Conservation (phyloP, 2,113 vertebrate species). For the Malurus alboscapulatus region DNA sequence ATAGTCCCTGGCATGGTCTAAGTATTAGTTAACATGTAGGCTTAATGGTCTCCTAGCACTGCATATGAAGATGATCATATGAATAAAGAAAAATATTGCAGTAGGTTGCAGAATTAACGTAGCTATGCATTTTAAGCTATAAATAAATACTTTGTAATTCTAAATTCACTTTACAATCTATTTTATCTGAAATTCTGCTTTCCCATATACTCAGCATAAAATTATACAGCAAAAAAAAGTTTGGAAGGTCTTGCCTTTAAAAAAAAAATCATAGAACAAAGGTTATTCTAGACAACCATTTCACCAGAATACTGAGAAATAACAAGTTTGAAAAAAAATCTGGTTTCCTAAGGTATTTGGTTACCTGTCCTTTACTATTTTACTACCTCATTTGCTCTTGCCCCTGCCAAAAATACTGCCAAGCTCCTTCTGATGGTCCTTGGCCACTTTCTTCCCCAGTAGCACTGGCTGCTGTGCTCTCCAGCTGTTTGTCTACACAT, state of each 20-base stretch:
- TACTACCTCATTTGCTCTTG: background rate
- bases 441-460: background rate
- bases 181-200: background rate
- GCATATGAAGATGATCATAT: background rate
- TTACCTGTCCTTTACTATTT: background rate
- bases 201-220: background rate
- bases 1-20: background rate
- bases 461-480: background rate
- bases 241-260: background rate
- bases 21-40: background rate
- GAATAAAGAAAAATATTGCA: background rate
- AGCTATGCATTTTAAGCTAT: background rate
- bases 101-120: background rate
- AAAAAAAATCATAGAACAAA: background rate
- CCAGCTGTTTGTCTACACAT: background rate
- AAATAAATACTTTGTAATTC: background rate
- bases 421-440: background rate
- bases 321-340: background rate
- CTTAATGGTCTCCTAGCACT: background rate
- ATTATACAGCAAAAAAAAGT: background rate
- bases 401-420: background rate
- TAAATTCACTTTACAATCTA: background rate
- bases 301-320: background rate
- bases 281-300: background rate
- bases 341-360: background rate